phyloP scores from a whole-genome alignment of 2,888 invertebrate species.

The Cheilosia vulpina region DNA sequence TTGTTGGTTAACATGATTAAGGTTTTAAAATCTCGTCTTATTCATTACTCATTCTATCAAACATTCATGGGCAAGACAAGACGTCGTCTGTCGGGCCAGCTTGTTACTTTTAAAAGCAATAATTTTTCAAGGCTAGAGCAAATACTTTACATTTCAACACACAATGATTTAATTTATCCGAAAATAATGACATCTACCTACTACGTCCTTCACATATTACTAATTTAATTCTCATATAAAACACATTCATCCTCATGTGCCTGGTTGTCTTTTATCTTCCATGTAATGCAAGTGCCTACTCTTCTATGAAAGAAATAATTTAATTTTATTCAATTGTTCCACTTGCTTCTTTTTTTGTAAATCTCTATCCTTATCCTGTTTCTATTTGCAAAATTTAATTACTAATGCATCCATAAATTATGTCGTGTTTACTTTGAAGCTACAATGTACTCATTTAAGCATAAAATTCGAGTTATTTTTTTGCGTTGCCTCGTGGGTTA shows the following conservation, averaged over 20 bases:
- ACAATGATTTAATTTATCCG: too few species aligned
- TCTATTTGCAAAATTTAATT: constrained; percentile 50
- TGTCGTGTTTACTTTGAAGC: constrained; percentile 52
- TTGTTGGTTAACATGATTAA: too few species aligned
- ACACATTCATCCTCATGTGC: not conserved
- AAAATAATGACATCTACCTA: too few species aligned
- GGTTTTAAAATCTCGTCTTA: too few species aligned
- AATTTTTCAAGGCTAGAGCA: too few species aligned
- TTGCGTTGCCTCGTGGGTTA: constrained; percentile 20
- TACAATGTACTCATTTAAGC: constrained; percentile 44
- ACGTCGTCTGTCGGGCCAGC: too few species aligned
- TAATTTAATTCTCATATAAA: not conserved
- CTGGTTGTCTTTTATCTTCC: constrained; percentile 1
- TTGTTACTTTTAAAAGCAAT: too few species aligned
- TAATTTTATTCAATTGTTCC: constrained; percentile 45
- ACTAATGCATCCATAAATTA: constrained; percentile 59
- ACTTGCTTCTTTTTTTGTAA: constrained; percentile 15
- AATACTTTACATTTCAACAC: too few species aligned
- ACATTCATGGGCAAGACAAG: too few species aligned
- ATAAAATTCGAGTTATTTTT: constrained; percentile 14
- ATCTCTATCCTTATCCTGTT: constrained; percentile 44
- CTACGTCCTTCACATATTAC: too few species aligned
- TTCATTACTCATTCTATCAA: too few species aligned
- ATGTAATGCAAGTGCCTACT: constrained; percentile 14
- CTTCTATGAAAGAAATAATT: constrained; percentile 47